Evolutionary conservation across 2,113 vertebrate species (phyloP), one percentile per base, ranked within the genome.

Genomic region (Paratilapia polleni): DNA sequence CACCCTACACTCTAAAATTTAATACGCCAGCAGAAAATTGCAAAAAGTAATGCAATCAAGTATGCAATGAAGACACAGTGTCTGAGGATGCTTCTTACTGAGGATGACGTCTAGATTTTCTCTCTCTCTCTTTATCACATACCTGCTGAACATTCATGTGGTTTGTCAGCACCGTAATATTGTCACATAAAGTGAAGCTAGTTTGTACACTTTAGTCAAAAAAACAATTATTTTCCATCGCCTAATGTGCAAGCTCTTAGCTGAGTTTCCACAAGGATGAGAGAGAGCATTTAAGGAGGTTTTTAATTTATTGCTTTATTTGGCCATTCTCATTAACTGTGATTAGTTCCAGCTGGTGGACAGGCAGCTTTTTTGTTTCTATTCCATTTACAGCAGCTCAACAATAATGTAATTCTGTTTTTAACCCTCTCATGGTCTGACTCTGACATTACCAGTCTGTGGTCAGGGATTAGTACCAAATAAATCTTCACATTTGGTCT

Each of bases 271-370:
- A 15, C 11, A n/a, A 36, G 31, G 60, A 54, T 64, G 20, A 54
- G 38, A 52, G 19, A 9, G 3, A 79, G 36, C 63, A 15, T 15
- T 66, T 41, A 24, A 36, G 20, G 4, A 36, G 8, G 10, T 24
- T 34, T 8, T 58, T 78, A 57, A 63, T 63, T 36, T 36, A 12
- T 63, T 38, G 24, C 41, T 49, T 70, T 70, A 49, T 49, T 70
- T 24, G 64, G 41, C 41, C 49, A 26, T 76, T 58, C 24, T 58
- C 77, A 49, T 80, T 85, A 75, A 57, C 64, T 47, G 56, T 56
- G 57, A 80, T 80, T 75, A 31, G 26, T 80, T 80, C 10, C 64
- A 74, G 83, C 59, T 24, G 22, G 43, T 74, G 66, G 58, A 80
- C 66, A 62, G 26, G 31, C 49, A 64, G 12, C 68, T 54, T 8